phyloP scores from a whole-genome alignment of 2,113 vertebrate species.

The Peromyscus polionotus region DNA sequence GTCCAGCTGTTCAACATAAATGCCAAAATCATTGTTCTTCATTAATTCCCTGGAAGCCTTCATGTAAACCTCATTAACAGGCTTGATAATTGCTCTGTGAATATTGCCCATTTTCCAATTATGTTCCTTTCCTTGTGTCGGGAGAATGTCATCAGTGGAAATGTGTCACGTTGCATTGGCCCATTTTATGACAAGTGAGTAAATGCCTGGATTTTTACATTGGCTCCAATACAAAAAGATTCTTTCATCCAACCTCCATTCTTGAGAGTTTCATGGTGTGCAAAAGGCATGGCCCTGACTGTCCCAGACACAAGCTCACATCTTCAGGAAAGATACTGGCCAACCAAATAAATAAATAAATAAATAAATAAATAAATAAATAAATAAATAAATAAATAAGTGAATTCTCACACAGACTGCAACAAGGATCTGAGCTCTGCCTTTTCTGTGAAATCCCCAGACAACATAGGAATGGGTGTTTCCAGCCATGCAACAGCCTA shows the following conservation, averaged over 20 bases:
- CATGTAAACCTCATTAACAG: constrained; percentile 70
- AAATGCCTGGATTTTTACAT: neutral
- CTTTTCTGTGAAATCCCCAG: neutral
- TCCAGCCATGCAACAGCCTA: fast-evolving
- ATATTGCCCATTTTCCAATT: constrained; percentile 74
- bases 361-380: neutral
- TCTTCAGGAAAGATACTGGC: neutral
- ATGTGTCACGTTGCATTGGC: neutral
- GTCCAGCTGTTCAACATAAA: constrained; percentile 63
- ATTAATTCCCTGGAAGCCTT: constrained; percentile 72
- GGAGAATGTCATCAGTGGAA: constrained; percentile 22
- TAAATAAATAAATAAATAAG: neutral
- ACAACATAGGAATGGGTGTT: fast-evolving
- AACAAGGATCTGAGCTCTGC: neutral
- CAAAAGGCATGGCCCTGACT: neutral
- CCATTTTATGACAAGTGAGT: neutral
- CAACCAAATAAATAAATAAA: neutral
- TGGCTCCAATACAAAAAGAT: neutral
- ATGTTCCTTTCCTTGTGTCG: constrained; percentile 22
- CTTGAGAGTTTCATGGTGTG: neutral
- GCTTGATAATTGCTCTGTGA: constrained; percentile 73
- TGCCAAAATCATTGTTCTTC: constrained; percentile 57
- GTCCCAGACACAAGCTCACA: neutral
- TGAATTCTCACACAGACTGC: neutral
- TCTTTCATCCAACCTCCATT: neutral